Evolutionary conservation across 2,797 vertebrate species (phyloP).

Genomic region (Pangasius larnaudii): DNA sequence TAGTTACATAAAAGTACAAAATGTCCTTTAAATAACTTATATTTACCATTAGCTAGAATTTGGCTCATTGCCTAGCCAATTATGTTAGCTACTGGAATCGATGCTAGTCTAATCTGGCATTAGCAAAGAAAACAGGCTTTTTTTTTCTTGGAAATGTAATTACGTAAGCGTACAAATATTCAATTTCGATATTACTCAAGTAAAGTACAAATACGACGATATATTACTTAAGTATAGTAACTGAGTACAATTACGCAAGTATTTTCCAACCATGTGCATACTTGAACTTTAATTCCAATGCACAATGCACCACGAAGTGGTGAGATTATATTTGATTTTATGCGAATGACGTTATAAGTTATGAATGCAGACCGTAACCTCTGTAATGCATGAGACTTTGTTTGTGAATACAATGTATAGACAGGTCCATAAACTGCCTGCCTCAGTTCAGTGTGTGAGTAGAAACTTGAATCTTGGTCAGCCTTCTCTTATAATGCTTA

Average conservation of each 20-base stretch:
- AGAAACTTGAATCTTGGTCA: background rate
- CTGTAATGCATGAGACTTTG: background rate
- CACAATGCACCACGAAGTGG: background rate
- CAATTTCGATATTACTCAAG: background rate
- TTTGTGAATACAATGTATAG: background rate
- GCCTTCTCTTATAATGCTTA: background rate
- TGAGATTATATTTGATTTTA: too few relatives aligned
- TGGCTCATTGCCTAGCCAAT: background rate
- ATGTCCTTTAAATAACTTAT: background rate
- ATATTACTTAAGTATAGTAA: background rate
- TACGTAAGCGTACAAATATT: background rate
- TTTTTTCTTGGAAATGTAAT: background rate
- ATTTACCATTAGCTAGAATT: background rate
- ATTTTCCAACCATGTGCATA: background rate
- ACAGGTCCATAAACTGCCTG: background rate
- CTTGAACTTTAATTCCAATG: background rate
- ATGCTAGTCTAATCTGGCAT: background rate
- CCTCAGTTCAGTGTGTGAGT: background rate
- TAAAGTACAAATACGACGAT: background rate
- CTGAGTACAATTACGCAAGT: background rate
- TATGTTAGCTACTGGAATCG: background rate
- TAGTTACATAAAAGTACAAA: too few relatives aligned
- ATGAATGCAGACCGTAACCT: background rate
- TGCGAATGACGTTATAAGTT: background rate
- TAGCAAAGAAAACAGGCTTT: background rate